Percentiles rank a stretch among this genome's conserved stretches.
These are phyloP conservation scores for Melinopterus prodromus DNA, from an alignment of 2,888 invertebrate species.

Conservation along the genomic window DNA sequence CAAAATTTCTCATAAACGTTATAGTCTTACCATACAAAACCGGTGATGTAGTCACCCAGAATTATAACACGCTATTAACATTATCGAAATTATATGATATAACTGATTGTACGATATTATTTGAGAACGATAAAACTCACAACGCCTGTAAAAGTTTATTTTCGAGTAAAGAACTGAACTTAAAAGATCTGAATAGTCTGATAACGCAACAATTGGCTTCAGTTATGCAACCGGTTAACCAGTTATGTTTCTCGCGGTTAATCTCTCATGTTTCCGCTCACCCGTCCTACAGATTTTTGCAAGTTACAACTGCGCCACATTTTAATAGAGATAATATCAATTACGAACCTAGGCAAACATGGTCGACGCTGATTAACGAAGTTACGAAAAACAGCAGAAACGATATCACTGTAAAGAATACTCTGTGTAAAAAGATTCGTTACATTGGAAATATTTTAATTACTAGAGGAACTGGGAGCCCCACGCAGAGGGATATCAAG, in stretches of 20 bases:
- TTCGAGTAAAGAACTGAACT: slow-evolving; percentile 47
- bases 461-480: slow-evolving; percentile 54
- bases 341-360: slow-evolving; percentile 57
- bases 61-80: slow-evolving; percentile 63
- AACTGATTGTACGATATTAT: slow-evolving; percentile 58
- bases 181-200: slow-evolving; percentile 61
- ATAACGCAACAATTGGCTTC: slow-evolving; percentile 61
- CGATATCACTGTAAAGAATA: slow-evolving; percentile 28
- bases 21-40: slow-evolving; percentile 61
- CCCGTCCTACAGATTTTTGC: slow-evolving; percentile 61
- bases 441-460: slow-evolving; percentile 58
- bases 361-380: slow-evolving; percentile 48
- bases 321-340: slow-evolving; percentile 48
- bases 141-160: slow-evolving; percentile 55
- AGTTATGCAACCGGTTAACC: slow-evolving; percentile 59
- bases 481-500: slow-evolving; percentile 52
- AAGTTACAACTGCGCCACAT: slow-evolving; percentile 59
- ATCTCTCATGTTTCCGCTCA: slow-evolving; percentile 59
- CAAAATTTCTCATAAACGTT: slow-evolving; percentile 58
- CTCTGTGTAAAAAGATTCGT: slow-evolving; percentile 32
- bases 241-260: slow-evolving; percentile 51
- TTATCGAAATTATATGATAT: slow-evolving; percentile 60
- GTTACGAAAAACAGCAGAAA: slow-evolving; percentile 30
- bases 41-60: slow-evolving; percentile 64
- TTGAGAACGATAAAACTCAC: slow-evolving; percentile 63